Percentiles rank a stretch among this genome's conserved stretches.
Evolutionary conservation across 1,140 invertebrate genomes (phyloP).

Genomic region (Drosophila truncata): DNA sequence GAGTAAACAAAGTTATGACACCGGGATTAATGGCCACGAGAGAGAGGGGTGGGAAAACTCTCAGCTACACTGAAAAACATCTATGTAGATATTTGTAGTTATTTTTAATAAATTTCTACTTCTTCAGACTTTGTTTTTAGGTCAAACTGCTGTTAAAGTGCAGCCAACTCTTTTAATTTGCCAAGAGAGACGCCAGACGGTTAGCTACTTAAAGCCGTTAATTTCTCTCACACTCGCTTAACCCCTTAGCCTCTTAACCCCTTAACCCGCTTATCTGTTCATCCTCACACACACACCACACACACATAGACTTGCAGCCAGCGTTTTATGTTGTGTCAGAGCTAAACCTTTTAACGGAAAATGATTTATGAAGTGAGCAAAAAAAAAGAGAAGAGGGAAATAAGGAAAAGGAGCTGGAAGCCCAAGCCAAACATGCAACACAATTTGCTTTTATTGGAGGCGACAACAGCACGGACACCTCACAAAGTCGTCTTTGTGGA

Average conservation of each 20-base stretch:
- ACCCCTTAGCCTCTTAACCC: constrained; percentile 42
- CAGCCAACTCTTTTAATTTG: constrained; percentile 18
- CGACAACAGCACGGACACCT: constrained; percentile 52
- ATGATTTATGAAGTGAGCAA: constrained; percentile 79
- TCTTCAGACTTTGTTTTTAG: neutral
- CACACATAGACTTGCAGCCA: constrained; percentile 8
- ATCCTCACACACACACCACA: constrained; percentile 30
- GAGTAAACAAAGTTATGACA: constrained; percentile 64
- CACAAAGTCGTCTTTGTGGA: constrained; percentile 23
- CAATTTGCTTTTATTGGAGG: constrained; percentile 82
- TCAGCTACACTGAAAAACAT: constrained; percentile 1
- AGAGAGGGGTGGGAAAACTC: neutral
- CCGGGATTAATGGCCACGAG: constrained; percentile 8
- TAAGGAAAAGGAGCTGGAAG: constrained; percentile 37
- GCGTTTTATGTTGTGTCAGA: constrained; percentile 62
- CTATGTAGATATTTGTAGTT: neutral
- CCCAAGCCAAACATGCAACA: constrained; percentile 74
- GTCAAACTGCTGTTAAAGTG: constrained; percentile 9
- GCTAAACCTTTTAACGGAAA: constrained; percentile 74
- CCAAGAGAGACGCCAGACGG: constrained; percentile 8
- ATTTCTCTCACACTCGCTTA: constrained; percentile 47
- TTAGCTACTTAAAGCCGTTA: constrained; percentile 23
- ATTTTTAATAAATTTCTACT: neutral
- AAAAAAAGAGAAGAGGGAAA: constrained; percentile 14
- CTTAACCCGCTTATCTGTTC: constrained; percentile 64